Evolutionary conservation across 2,797 vertebrate genomes (phyloP).

Genomic region (Cyclopterus lumpus): DNA sequence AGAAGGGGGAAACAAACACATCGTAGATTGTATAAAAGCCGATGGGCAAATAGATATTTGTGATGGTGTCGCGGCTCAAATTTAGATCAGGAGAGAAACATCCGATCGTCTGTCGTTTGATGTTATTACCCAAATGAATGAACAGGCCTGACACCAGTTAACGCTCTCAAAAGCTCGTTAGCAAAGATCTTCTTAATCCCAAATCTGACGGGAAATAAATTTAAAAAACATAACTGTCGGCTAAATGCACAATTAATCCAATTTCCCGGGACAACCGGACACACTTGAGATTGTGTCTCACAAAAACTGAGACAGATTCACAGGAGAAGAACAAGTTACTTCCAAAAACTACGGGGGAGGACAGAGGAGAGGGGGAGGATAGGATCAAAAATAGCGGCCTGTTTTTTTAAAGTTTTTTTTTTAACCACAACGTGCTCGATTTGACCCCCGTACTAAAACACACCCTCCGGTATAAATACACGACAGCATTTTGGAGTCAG

Average conservation of each 20-base stretch:
- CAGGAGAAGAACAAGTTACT: constrained; percentile 12
- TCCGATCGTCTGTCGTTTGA: neutral
- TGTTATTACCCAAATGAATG: neutral
- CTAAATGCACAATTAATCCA: constrained; percentile 38
- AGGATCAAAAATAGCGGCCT: constrained; percentile 41
- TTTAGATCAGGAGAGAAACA: constrained; percentile 21
- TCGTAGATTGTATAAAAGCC: neutral
- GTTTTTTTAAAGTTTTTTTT: constrained; percentile 34
- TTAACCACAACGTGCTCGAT: constrained; percentile 32
- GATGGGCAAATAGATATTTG: constrained; percentile 5
- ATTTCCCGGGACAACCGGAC: constrained; percentile 50
- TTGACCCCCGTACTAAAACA: constrained; percentile 31
- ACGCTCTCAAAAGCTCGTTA: constrained; percentile 6
- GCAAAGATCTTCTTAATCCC: neutral
- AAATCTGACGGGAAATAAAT: constrained; percentile 37
- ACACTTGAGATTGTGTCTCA: constrained; percentile 17
- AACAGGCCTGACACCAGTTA: constrained; percentile 11
- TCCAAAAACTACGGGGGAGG: neutral
- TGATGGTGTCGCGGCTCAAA: neutral
- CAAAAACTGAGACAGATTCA: constrained; percentile 28
- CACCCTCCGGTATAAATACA: constrained; percentile 30
- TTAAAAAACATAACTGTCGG: constrained; percentile 20
- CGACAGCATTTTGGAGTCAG: constrained; percentile 35
- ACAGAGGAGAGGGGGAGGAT: neutral
- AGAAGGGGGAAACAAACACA: constrained; percentile 21